Evolutionary conservation across 2,888 invertebrate species (phyloP).

Genomic region (Hirtodrosophila histrioides): DNA sequence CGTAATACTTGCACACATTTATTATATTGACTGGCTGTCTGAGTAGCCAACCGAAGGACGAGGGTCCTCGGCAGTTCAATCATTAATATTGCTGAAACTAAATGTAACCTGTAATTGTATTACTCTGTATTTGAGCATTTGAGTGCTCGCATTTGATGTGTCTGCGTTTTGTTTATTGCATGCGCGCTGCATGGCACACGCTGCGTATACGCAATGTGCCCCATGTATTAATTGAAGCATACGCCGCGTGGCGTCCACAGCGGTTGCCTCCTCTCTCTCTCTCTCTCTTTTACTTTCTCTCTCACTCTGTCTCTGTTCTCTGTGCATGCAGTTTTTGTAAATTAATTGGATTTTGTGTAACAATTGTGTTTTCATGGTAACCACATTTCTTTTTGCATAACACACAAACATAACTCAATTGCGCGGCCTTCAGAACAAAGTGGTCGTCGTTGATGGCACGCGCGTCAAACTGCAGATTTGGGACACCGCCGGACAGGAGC

Average conservation of each 20-base stretch:
- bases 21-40: conserved; percentile 71
- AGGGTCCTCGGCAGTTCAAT: conserved; percentile 4
- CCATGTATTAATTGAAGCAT: conserved; percentile 26
- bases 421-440: conserved; percentile 88
- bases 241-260: conserved; percentile 25
- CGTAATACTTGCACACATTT: conserved; percentile 38
- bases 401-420: conserved; percentile 34
- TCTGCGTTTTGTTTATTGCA: conserved; percentile 10
- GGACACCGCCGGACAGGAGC: conserved; percentile 98
- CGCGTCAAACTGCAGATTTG: conserved; percentile 98
- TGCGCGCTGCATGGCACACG: conserved; percentile 10
- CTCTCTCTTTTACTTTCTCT: neutral
- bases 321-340: conserved; percentile 59
- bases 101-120: conserved; percentile 36
- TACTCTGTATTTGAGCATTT: conserved; percentile 6
- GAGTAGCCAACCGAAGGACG: conserved; percentile 35
- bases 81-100: conserved; percentile 33
- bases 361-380: conserved; percentile 50
- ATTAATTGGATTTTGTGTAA: conserved; percentile 57
- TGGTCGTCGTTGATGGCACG: conserved; percentile 91
- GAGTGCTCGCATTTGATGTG: conserved; percentile 14
- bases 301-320: conserved; percentile 17
- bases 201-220: conserved; percentile 47
- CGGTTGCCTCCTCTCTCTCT: neutral
- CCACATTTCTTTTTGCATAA: conserved; percentile 31